These are phyloP conservation scores for Brachyptera risi DNA, from an alignment of 2,888 invertebrate genomes.

Conservation along the genomic window DNA sequence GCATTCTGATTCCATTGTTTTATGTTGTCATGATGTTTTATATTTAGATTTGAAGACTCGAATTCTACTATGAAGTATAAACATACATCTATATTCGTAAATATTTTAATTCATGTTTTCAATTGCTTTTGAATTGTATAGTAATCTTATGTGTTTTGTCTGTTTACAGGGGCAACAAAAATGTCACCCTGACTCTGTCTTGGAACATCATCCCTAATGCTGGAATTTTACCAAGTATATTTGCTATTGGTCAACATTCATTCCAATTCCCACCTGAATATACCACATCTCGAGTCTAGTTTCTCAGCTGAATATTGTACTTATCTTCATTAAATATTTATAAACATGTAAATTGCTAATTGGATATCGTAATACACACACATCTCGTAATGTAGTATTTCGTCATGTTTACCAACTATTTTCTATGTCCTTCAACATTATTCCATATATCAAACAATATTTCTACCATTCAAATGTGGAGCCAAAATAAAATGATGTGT, in stretches of 20 bases:
- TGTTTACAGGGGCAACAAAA: constrained; percentile 78
- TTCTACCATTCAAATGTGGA: too few species aligned
- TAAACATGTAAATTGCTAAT: background rate
- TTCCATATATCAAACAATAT: too few species aligned
- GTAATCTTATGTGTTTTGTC: constrained; percentile 31
- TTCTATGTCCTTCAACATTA: too few species aligned
- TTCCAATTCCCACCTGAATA: constrained; percentile 91
- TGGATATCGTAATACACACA: too few species aligned
- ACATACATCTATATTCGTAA: constrained; percentile 3
- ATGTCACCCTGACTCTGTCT: constrained; percentile 89
- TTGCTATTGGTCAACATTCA: constrained; percentile 75
- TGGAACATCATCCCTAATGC: constrained; percentile 99
- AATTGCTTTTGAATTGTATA: constrained; percentile 7
- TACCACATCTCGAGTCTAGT: constrained; percentile 59
- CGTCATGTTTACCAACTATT: too few species aligned
- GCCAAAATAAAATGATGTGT: too few species aligned
- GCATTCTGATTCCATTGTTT: too few species aligned
- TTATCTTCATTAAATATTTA: background rate
- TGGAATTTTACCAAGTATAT: constrained; percentile 85
- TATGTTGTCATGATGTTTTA: too few species aligned
- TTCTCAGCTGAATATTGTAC: background rate
- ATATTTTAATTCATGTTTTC: background rate
- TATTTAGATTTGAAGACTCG: too few species aligned
- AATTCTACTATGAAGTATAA: constrained; percentile 1
- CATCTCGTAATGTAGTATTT: too few species aligned